Base-by-base conservation (phyloP, 2,888 invertebrate genomes). In the Matsumyia berberina region DNA sequence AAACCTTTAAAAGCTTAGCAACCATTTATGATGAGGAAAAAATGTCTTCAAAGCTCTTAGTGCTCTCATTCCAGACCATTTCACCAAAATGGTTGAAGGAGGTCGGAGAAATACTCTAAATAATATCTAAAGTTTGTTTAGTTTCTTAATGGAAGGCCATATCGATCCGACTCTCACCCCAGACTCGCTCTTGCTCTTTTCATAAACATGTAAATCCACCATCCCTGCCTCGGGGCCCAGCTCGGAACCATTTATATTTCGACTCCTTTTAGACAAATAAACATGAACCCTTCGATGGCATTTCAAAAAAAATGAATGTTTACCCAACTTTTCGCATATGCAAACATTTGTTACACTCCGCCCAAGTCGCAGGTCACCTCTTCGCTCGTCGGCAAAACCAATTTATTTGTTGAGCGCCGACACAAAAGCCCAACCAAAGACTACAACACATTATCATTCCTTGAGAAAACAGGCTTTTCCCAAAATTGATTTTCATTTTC, bases 261-360 rank as follows among this genome's bases (percentile, higher is more conserved):
- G 31, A 2, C 24, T 31, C n/a, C 12, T 53, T 53, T 53, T 15
- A 15, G 6, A 31, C 31, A 53, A 53, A 53, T 53, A 53, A 53
- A 53, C 12, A 29, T 31, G 2, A 31, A 6, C n/a, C 53, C n/a
- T 12, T 33, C 29, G 5, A 31, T 1, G 7, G 9, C 31, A 53
- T 31, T 51, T 12, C 12, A 53, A 9, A 19, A 8, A 11, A 49
- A 49, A 49, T 5, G 4, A 49, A 49, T 49, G 24, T 49, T 49
- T 49, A 49, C 49, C 24, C 7, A 49, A 49, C n/a, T 6, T 29
- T 29, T 6, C 19, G 5, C 11, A 49, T 29, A 24, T 49, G 29
- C 24, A 49, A 49, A 49, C 49, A 49, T 49, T 49, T 49, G 49
- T 49, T 24, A 49, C 49, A n/a, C n/a, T 29, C 24, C 5, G n/a